Conservation (phyloP, 2,113 vertebrate genomes). For the Notiomystis cincta region DNA sequence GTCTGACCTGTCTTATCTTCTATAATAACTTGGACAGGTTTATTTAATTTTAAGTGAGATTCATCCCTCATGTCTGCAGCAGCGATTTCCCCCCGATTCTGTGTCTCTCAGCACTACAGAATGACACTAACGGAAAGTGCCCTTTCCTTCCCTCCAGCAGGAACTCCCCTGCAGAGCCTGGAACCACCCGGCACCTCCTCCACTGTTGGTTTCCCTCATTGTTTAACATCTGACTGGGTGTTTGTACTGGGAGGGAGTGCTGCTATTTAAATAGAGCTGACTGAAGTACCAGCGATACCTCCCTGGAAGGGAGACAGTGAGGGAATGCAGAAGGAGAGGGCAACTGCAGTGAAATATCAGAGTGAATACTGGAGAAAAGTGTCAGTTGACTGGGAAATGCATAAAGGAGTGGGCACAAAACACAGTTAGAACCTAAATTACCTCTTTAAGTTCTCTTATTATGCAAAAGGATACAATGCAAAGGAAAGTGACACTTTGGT, state of each 20-base stretch:
- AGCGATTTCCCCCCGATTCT: not conserved
- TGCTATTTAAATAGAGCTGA: conserved; percentile 42
- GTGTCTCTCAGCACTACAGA: not conserved
- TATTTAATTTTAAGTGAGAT: not conserved
- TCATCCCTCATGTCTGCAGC: not conserved
- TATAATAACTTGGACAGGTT: not conserved
- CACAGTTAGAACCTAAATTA: not conserved
- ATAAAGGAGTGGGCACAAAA: not conserved
- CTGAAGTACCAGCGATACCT: not conserved
- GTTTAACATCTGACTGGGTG: conserved; percentile 29
- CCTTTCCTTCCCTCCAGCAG: not conserved
- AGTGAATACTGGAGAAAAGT: not conserved
- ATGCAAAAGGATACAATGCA: not conserved
- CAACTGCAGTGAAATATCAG: not conserved
- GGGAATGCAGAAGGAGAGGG: not conserved
- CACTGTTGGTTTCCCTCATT: not conserved
- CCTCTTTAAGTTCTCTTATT: not conserved
- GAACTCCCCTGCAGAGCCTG: not conserved
- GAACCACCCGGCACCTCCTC: not conserved
- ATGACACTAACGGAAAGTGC: fast-evolving
- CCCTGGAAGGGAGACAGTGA: not conserved
- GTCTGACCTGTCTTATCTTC: not conserved
- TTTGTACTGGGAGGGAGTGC: conserved; percentile 42
- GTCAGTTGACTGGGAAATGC: not conserved
- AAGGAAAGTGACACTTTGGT: not conserved